These are phyloP conservation scores for Heliconius ethilla DNA, from an alignment of 2,888 invertebrate species.

Conservation along the genomic window DNA sequence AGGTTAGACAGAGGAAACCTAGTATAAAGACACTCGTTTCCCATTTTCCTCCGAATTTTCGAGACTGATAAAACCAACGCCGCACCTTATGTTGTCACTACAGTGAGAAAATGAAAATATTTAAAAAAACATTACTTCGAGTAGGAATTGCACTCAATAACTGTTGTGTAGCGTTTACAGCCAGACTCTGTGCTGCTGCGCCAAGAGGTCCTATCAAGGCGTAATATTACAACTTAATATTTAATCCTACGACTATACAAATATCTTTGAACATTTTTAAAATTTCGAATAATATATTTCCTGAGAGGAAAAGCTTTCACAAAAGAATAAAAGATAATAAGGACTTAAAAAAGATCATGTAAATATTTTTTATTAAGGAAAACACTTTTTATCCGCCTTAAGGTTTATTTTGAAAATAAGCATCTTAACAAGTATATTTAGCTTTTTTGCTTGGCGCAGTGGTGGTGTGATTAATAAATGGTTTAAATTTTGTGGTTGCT, in stretches of 20 bases:
- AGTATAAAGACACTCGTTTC: too few relatives aligned
- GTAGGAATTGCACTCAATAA: too few relatives aligned
- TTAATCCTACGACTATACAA: not conserved
- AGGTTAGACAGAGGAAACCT: too few relatives aligned
- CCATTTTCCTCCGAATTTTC: too few relatives aligned
- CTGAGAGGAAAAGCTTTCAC: not conserved
- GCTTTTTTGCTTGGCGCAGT: not conserved
- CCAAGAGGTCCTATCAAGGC: too few relatives aligned
- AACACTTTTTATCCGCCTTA: constrained; percentile 17
- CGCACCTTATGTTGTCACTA: too few relatives aligned
- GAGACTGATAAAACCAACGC: too few relatives aligned
- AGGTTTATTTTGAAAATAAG: constrained; percentile 3
- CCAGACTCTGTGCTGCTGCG: too few relatives aligned
- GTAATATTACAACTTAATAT: too few relatives aligned
- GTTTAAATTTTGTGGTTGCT: not conserved
- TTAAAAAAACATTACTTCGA: too few relatives aligned
- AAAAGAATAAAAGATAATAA: constrained; percentile 17
- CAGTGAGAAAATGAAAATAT: too few relatives aligned
- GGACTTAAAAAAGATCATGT: constrained; percentile 3
- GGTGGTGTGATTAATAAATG: not conserved
- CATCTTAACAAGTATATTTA: not conserved
- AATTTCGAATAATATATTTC: not conserved
- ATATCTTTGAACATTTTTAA: not conserved
- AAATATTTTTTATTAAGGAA: constrained; percentile 24
- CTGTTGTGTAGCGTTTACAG: too few relatives aligned